Base-by-base conservation (phyloP, 1,140 invertebrate genomes). In the Drosophila nannoptera region DNA sequence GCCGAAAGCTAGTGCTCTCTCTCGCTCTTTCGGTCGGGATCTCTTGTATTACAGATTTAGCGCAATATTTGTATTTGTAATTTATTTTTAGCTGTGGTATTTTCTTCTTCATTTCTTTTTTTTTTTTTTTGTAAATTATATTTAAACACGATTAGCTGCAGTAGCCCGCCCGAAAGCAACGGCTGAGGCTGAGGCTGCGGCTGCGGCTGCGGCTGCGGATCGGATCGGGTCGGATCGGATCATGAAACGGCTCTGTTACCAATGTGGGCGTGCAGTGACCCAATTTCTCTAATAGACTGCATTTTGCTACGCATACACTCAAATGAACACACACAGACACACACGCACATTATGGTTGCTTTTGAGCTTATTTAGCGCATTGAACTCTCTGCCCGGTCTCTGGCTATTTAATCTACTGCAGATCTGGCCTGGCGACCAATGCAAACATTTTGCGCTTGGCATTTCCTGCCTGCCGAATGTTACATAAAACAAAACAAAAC, bases 201-300 rank as follows among this genome's bases (percentile, higher is more conserved):
- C 22, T 38, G 52, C 49, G 42, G 31, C 16, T 49, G 54, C 32
- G 35, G 45, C 54, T 31, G 73, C 35, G 53, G 43, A 48, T 54
- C 45, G 70, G 29, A 73, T 35, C 56, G 59, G 65, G 77, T 67
- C 74, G 31, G 66, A 42, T 49, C 32, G 8, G 66, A 49, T 50
- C 52, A 45, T 42, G 52, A 22, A 40, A 65, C 12, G 54, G 49
- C 48, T 65, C 64, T 70, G 78, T 77, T 83, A 83, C 80, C 81
- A 80, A 84, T 70, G 80, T 84, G 73, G 81, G 80, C 81, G 80
- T 84, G 80, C 80, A 80, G 76, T 84, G 80, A 84, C 76, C 80
- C 60, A 84, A 84, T 84, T 84, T 84, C 56, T 78, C 81, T 86
- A 84, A 84, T 84, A 84, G 76, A 84, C 80, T 84, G 80, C 77